A percentile compares a stretch with the other conserved stretches of the same genome.
These are phyloP conservation scores for Alethe castanea DNA, from an alignment of 2,113 vertebrate genomes.

Conservation along the genomic window DNA sequence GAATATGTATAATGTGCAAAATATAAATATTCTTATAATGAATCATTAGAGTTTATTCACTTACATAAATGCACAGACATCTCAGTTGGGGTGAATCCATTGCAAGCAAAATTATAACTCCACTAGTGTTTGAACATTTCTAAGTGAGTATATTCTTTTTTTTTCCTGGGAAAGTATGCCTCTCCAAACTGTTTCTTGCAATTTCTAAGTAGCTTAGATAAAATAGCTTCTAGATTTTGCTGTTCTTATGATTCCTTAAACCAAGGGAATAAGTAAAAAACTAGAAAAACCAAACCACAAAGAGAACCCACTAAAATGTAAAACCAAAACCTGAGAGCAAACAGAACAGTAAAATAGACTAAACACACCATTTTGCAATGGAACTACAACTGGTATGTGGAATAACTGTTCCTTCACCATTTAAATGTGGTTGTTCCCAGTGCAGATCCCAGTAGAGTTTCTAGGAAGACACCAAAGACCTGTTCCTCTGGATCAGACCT, in stretches of 20 bases:
- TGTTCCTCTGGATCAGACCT: not conserved
- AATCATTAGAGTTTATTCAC: not conserved
- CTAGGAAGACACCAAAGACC: not conserved
- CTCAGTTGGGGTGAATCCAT: not conserved
- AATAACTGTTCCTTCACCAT: not conserved
- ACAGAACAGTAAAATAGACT: not conserved
- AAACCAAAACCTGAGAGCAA: not conserved
- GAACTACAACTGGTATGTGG: not conserved
- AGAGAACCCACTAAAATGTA: not conserved
- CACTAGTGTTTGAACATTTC: not conserved
- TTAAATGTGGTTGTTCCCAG: not conserved
- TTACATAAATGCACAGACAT: not conserved
- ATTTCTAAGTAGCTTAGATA: not conserved
- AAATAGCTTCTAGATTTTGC: not conserved
- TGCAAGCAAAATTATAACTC: not conserved
- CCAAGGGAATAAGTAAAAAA: not conserved
- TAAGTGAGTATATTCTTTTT: not conserved
- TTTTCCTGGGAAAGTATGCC: not conserved
- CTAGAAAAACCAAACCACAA: not conserved
- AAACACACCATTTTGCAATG: not conserved
- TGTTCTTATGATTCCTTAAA: not conserved
- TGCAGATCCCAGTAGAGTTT: not conserved
- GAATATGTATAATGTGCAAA: not conserved
- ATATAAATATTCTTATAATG: not conserved
- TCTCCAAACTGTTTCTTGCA: not conserved